These are phyloP conservation scores for Heliothis virescens DNA, from an alignment of 1,140 invertebrate genomes.

Conservation along the genomic window DNA sequence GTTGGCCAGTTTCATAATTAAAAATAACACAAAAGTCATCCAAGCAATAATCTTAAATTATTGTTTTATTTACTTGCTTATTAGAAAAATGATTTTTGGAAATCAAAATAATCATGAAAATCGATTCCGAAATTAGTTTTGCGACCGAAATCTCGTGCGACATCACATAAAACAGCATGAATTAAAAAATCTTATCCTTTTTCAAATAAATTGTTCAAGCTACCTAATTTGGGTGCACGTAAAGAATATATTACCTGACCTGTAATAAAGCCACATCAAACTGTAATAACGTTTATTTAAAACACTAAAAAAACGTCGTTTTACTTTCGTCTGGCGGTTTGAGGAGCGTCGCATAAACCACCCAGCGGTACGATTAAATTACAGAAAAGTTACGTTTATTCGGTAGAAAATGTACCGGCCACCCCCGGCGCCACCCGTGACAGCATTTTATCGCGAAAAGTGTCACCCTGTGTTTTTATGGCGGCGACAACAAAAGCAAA, in stretches of 20 bases:
- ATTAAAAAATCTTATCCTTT: too few relatives aligned
- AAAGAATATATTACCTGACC: too few relatives aligned
- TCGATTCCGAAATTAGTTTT: too few relatives aligned
- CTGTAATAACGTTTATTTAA: conserved; percentile 33
- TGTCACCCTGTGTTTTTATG: conserved; percentile 76
- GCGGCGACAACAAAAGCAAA: conserved; percentile 71
- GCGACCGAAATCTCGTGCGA: too few relatives aligned
- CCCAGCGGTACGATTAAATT: conserved; percentile 67
- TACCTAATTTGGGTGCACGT: too few relatives aligned
- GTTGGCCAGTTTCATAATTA: neutral
- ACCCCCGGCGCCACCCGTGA: conserved; percentile 56
- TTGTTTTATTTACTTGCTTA: too few relatives aligned
- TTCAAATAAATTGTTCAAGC: too few relatives aligned
- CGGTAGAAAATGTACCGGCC: conserved; percentile 44
- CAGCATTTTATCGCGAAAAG: conserved; percentile 77
- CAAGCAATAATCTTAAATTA: neutral
- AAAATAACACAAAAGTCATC: neutral
- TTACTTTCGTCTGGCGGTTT: conserved; percentile 42
- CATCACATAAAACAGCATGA: too few relatives aligned
- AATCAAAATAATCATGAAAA: neutral
- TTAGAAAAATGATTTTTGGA: too few relatives aligned
- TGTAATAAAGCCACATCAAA: conserved; percentile 24
- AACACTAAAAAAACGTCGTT: conserved; percentile 24
- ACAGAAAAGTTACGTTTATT: conserved; percentile 66
- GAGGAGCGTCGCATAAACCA: conserved; percentile 26